These are phyloP conservation scores for Heliconius ismenius DNA, from an alignment of 2,888 invertebrate species.

Conservation along the genomic window DNA sequence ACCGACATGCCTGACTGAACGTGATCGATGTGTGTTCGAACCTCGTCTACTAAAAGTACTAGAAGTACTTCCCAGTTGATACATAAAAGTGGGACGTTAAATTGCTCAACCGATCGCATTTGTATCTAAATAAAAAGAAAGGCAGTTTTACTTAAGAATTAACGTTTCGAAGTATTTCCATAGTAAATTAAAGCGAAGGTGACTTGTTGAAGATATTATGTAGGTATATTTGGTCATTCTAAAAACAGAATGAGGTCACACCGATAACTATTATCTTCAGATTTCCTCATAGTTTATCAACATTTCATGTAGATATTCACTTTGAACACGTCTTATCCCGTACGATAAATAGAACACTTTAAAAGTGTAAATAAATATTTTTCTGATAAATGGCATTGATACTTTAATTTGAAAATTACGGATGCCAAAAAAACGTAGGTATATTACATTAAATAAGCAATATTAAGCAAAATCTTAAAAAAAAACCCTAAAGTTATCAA, in stretches of 20 bases:
- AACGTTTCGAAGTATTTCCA: not conserved
- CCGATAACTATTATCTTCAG: slow-evolving; percentile 14
- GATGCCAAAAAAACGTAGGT: no score
- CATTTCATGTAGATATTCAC: not conserved
- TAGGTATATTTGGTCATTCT: not conserved
- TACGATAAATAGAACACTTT: not conserved
- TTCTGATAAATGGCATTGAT: no score
- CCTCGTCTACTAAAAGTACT: not conserved
- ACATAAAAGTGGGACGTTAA: not conserved
- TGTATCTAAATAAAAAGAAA: no score
- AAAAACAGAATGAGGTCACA: slow-evolving; percentile 17
- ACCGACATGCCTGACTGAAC: not conserved
- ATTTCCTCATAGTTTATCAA: slow-evolving; percentile 12
- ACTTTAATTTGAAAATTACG: no score
- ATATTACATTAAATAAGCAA: no score
- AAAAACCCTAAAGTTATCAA: no score
- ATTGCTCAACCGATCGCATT: not conserved
- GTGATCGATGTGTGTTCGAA: not conserved
- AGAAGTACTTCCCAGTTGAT: not conserved
- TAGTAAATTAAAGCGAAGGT: not conserved
- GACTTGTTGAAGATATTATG: no score
- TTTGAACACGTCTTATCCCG: not conserved
- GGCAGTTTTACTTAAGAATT: not conserved
- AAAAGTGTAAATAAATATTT: no score
- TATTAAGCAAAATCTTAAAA: no score